phyloP scores from a whole-genome alignment of 2,113 vertebrate genomes.

The Noctilio leporinus region DNA sequence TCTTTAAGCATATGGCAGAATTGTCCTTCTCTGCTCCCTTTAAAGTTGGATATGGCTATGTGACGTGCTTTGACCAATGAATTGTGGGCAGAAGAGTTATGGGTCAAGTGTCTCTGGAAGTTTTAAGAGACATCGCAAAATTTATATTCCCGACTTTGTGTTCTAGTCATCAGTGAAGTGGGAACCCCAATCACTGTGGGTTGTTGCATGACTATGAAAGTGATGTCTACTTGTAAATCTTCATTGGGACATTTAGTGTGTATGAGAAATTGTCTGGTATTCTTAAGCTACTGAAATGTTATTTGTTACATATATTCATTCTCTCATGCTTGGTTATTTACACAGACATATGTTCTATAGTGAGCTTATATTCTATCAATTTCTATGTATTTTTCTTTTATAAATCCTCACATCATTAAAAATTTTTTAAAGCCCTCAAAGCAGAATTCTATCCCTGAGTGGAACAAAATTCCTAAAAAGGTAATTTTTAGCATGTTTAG shows the following conservation, averaged over 20 bases:
- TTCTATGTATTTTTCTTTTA: neutral
- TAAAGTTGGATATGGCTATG: too few species aligned
- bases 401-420: neutral
- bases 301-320: neutral
- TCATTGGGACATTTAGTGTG: neutral
- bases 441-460: neutral
- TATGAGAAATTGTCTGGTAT: neutral
- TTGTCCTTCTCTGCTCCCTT: neutral
- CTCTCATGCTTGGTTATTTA: neutral
- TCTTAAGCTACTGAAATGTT: neutral
- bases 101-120: neutral
- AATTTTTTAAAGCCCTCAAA: neutral
- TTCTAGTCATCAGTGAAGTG: neutral
- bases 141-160: neutral
- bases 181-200: fast-evolving
- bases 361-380: neutral
- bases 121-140: neutral
- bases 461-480: slow-evolving; percentile 39
- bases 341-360: neutral
- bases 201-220: neutral
- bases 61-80: neutral
- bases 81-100: neutral
- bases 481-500: slow-evolving; percentile 30
- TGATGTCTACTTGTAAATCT: neutral
- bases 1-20: neutral